Evolutionary conservation across 2,888 invertebrate species (phyloP).

Genomic region (Leptopilina syphax): DNA sequence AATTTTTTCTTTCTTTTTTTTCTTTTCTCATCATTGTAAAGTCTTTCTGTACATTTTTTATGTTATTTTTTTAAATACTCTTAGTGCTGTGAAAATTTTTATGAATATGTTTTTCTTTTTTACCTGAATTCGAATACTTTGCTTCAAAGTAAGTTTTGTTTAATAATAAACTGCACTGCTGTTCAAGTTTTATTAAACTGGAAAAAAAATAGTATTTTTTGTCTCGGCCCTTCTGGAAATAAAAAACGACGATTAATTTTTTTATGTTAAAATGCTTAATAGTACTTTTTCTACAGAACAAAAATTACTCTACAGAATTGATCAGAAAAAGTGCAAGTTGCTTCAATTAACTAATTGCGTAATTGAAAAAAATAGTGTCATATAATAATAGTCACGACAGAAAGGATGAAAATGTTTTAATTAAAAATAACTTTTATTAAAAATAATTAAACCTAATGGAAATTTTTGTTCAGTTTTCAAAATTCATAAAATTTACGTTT

Average conservation of each 20-base stretch:
- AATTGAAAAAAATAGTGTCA: neutral
- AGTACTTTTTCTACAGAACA: neutral
- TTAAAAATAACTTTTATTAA: neutral
- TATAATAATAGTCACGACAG: neutral
- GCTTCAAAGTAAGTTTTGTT: neutral
- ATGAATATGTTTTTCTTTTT: neutral
- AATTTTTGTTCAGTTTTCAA: neutral
- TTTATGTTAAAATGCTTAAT: neutral
- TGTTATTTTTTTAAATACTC: neutral
- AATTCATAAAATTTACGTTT: neutral
- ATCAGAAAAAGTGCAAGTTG: neutral
- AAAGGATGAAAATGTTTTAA: too few relatives aligned
- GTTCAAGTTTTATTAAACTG: slow-evolving; percentile 2
- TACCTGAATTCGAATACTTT: neutral
- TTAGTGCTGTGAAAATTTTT: slow-evolving; percentile 19
- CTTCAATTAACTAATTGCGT: neutral
- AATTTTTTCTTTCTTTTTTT: neutral
- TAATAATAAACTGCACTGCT: slow-evolving; percentile 26
- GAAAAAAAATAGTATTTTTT: neutral
- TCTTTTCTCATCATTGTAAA: neutral
- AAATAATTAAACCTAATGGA: neutral
- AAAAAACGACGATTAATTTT: too few relatives aligned
- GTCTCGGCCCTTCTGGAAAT: neutral
- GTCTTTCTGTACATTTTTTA: neutral
- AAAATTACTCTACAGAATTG: neutral